Percentiles rank a stretch among this genome's conserved stretches.
phyloP scores from a whole-genome alignment of 2,888 invertebrate species.

The Aspidiotus rigidus region DNA sequence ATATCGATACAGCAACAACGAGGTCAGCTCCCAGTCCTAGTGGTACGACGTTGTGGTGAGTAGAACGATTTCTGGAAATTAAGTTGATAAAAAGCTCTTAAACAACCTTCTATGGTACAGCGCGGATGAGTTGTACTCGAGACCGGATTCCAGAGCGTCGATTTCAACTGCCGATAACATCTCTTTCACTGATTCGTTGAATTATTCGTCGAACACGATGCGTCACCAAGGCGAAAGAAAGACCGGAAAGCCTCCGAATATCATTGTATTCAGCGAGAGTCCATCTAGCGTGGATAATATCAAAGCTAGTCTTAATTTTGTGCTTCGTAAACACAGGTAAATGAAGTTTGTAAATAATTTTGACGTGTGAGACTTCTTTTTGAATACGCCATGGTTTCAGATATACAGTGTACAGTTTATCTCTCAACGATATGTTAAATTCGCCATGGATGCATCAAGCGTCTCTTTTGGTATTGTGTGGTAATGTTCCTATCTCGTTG shows the following conservation, averaged over 20 bases:
- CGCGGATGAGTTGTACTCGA: slow-evolving; percentile 26
- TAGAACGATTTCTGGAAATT: background rate
- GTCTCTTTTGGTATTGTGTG: slow-evolving; percentile 66
- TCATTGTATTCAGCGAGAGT: slow-evolving; percentile 73
- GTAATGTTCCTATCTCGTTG: slow-evolving; percentile 57
- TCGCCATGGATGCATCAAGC: slow-evolving; percentile 59
- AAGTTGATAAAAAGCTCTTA: background rate
- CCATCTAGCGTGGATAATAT: slow-evolving; percentile 63
- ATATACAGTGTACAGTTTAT: slow-evolving; percentile 46
- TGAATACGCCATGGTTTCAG: slow-evolving; percentile 39
- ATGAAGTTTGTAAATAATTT: no score
- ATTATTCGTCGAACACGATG: slow-evolving; percentile 24
- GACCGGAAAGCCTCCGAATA: slow-evolving; percentile 62
- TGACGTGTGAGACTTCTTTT: no score
- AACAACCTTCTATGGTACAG: slow-evolving; percentile 14
- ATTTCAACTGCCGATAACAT: slow-evolving; percentile 30
- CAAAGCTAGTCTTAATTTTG: slow-evolving; percentile 57
- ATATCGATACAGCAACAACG: slow-evolving; percentile 15
- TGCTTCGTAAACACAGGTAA: slow-evolving; percentile 62
- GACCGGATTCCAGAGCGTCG: slow-evolving; percentile 28
- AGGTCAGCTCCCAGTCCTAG: background rate
- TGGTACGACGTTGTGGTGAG: background rate
- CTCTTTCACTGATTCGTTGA: slow-evolving; percentile 24
- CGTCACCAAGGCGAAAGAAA: slow-evolving; percentile 34
- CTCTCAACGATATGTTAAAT: slow-evolving; percentile 43